These are phyloP conservation scores for Heliconius ethilla DNA, from an alignment of 2,888 invertebrate genomes.

Conservation along the genomic window DNA sequence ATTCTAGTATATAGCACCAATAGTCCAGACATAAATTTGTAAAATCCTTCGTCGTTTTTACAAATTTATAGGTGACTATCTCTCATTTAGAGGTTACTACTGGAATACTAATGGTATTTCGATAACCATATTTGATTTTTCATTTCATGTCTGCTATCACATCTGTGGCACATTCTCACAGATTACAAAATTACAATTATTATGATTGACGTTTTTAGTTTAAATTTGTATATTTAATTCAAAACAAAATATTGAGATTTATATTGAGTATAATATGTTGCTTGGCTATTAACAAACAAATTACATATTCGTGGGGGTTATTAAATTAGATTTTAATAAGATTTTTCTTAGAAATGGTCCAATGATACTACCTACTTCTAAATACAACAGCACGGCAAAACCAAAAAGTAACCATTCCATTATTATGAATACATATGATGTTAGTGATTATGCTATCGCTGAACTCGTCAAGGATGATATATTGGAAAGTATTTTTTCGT, in stretches of 20 bases:
- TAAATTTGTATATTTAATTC: not conserved
- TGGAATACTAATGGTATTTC: too few relatives aligned
- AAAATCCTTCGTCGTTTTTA: too few relatives aligned
- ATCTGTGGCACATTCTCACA: too few relatives aligned
- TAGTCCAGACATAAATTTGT: too few relatives aligned
- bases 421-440: slow-evolving; percentile 37
- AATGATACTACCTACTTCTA: slow-evolving; percentile 20
- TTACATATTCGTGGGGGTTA: not conserved
- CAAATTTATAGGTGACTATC: too few relatives aligned
- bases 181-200: too few relatives aligned
- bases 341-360: not conserved
- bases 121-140: too few relatives aligned
- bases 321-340: slow-evolving; percentile 9
- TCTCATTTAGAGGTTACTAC: too few relatives aligned
- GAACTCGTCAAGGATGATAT: slow-evolving; percentile 89
- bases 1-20: too few relatives aligned
- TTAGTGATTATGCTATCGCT: slow-evolving; percentile 54
- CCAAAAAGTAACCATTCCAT: slow-evolving; percentile 3
- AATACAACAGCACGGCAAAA: slow-evolving; percentile 7
- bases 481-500: slow-evolving; percentile 95
- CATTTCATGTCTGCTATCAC: too few relatives aligned
- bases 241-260: not conserved
- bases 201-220: too few relatives aligned
- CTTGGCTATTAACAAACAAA: not conserved
- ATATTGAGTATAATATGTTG: too few relatives aligned